Evolutionary conservation across 2,797 vertebrate genomes (phyloP).

Genomic region (Lophotriccus pileatus): DNA sequence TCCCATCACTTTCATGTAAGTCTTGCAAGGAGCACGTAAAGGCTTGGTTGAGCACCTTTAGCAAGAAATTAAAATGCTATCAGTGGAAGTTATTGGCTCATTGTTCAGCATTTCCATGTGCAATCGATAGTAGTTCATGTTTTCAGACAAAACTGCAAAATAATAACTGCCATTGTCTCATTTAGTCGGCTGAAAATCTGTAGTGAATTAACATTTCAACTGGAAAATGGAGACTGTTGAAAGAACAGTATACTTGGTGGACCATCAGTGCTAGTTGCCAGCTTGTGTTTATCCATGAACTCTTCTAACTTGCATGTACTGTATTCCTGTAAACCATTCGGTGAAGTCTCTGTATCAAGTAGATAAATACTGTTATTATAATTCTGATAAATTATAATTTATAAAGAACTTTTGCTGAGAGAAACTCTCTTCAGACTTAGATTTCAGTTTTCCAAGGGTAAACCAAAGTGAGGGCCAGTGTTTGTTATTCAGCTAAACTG

Average conservation of each 20-base stretch:
- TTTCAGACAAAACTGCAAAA: not conserved
- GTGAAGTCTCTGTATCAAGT: not conserved
- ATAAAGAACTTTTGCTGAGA: not conserved
- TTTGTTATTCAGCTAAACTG: not conserved
- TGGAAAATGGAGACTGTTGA: not conserved
- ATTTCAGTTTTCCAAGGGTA: not conserved
- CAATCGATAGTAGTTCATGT: not conserved
- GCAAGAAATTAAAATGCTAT: not conserved
- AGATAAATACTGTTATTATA: not conserved
- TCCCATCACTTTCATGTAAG: accelerated
- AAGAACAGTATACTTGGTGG: not conserved
- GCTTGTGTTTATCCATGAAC: not conserved
- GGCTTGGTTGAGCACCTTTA: not conserved
- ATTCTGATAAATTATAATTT: not conserved
- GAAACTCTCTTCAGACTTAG: not conserved
- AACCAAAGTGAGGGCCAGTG: not conserved
- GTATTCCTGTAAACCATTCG: not conserved
- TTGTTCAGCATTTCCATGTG: not conserved
- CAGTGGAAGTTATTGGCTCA: not conserved
- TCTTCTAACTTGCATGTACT: not conserved
- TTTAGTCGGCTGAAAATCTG: not conserved
- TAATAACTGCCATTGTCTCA: not conserved
- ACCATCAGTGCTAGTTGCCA: not conserved
- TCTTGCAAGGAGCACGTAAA: not conserved
- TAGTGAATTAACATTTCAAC: not conserved